Evolutionary conservation across 2,888 invertebrate species (phyloP), one percentile per base, ranked within the genome.

Genomic region (Agrochola circellaris): DNA sequence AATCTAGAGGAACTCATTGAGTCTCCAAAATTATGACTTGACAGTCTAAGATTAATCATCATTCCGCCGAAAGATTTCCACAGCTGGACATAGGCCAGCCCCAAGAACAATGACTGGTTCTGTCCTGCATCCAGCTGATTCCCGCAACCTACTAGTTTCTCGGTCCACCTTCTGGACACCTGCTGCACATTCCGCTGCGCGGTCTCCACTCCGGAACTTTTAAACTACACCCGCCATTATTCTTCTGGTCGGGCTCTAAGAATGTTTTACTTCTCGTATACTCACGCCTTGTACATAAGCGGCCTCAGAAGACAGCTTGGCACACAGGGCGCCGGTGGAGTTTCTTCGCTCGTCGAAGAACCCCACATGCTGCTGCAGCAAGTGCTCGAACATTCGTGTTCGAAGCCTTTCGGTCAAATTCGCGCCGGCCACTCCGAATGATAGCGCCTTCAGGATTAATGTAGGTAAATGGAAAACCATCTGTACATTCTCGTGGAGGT

Each of bases 391-490:
- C 93, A 97, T 96, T 71, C 95, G 89, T 54, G 97, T 96, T 60
- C 98, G 96, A n/a, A 98, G 91, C 81, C 98, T 95, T 91, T 97
- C 97, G 0, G 98, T 98, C 67, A 99, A 94, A 67, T 97, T 96
- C 90, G 98, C 98, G n/a, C 98, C 98, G 17, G 98, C 98, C 60
- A 97, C 94, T 0, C 98, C 98, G 91, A 98, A 98, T 88, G 97
- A 96, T 84, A 96, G 97, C 30, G 97, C 95, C 97, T 97, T 88
- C 61, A n/a, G 64, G 23, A 71, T 48, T 62, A 38, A 60, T 51
- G 15, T 45, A n/a, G n/a, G n/a, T n/a, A 51, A 51, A 58, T 13
- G 5, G 1, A 51, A 60, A 77, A 17, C 3, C 26, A 62, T 54
- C 7, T 34, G 4, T 68, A 56, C 0, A 67, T 51, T 9, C 9